These are phyloP conservation scores for Hippoglossus stenolepis DNA, from an alignment of 2,113 vertebrate species.

Conservation along the genomic window DNA sequence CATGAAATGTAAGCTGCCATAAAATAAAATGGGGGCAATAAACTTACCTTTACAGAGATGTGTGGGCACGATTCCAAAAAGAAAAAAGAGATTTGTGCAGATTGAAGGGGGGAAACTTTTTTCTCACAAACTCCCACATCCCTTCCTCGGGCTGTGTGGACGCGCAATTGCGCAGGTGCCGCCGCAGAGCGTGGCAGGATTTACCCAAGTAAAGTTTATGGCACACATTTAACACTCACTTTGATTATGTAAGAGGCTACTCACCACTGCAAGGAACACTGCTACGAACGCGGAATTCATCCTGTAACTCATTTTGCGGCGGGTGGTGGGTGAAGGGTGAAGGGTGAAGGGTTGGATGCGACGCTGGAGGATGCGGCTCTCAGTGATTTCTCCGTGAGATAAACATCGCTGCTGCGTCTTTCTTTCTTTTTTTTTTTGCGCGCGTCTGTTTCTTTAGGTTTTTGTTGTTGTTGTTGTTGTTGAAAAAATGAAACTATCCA, in stretches of 20 bases:
- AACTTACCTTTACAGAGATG: background rate
- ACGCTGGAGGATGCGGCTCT: conserved; percentile 48
- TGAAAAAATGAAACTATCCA: background rate
- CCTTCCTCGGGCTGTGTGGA: too few species aligned
- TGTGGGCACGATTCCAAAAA: background rate
- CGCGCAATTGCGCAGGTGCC: conserved; percentile 34
- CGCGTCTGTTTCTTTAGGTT: background rate
- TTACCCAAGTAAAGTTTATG: background rate
- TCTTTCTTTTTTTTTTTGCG: conserved; percentile 25
- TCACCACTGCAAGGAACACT: conserved; percentile 76
- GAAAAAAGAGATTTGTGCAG: background rate
- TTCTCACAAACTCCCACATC: background rate
- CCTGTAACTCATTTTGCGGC: conserved; percentile 36
- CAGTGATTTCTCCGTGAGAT: conserved; percentile 41
- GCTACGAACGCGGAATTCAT: conserved; percentile 68
- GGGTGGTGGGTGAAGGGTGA: conserved; percentile 14
- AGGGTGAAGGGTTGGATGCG: conserved; percentile 41
- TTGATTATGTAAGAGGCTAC: conserved; percentile 38
- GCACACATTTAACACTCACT: background rate
- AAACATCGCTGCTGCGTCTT: conserved; percentile 23
- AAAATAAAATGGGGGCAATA: background rate
- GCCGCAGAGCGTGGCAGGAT: background rate
- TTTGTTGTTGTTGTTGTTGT: background rate
- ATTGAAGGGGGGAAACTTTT: background rate
- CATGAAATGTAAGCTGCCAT: background rate